These are phyloP conservation scores for Drosophila longiperda DNA, from an alignment of 2,888 invertebrate genomes.

Conservation along the genomic window DNA sequence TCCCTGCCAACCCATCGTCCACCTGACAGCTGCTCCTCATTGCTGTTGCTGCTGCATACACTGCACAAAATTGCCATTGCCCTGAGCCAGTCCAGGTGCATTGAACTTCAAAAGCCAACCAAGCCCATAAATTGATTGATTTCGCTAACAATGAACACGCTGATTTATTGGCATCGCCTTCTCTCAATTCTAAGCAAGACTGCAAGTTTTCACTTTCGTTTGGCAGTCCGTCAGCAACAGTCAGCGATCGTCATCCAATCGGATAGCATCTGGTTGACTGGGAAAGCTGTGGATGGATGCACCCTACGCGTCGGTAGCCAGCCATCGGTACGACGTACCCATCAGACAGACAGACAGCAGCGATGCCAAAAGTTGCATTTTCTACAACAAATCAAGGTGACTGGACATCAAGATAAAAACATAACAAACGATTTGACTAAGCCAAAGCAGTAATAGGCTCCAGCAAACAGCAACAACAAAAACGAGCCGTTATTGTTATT, in stretches of 20 bases:
- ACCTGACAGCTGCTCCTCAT: slow-evolving; percentile 4
- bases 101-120: slow-evolving; percentile 61
- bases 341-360: slow-evolving; percentile 50
- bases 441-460: slow-evolving; percentile 77
- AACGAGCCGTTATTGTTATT: slow-evolving; percentile 73
- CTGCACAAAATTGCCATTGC: slow-evolving; percentile 47
- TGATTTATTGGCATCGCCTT: slow-evolving; percentile 56
- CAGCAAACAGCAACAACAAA: slow-evolving; percentile 43
- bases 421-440: slow-evolving; percentile 84
- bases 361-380: slow-evolving; percentile 83
- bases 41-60: slow-evolving; percentile 30
- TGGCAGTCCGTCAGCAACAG: slow-evolving; percentile 63
- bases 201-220: slow-evolving; percentile 67
- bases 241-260: slow-evolving; percentile 38
- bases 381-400: slow-evolving; percentile 84
- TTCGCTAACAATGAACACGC: slow-evolving; percentile 50
- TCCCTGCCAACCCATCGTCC: background rate
- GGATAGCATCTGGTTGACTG: slow-evolving; percentile 26
- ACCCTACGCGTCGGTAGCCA: slow-evolving; percentile 67
- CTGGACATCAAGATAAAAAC: slow-evolving; percentile 84
- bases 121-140: slow-evolving; percentile 76
- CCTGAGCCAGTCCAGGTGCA: slow-evolving; percentile 51
- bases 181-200: slow-evolving; percentile 66
- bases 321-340: slow-evolving; percentile 13
- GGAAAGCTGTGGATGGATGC: slow-evolving; percentile 66